A percentile compares a stretch with the other conserved stretches of the same genome.
Conservation (phyloP, 2,797 vertebrate genomes). For the Gadopsis bispinosus region DNA sequence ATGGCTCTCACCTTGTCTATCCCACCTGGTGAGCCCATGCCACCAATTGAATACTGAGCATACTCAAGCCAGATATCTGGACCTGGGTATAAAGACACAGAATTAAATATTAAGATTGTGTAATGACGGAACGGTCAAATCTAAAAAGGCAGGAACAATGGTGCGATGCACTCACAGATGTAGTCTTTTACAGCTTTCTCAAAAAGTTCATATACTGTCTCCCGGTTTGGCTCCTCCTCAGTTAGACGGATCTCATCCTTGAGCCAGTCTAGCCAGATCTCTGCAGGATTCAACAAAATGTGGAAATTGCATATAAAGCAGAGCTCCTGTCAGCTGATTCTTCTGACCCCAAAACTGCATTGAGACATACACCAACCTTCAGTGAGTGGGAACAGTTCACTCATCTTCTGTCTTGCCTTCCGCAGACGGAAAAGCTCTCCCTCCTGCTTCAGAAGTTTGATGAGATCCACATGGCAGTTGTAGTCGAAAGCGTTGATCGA, state of each 20-base stretch:
- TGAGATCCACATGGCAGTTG: conserved; percentile 96
- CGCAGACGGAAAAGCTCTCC: conserved; percentile 90
- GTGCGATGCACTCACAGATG: conserved; percentile 88
- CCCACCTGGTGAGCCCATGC: conserved; percentile 93
- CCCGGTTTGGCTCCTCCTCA: conserved; percentile 87
- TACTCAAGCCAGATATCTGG: conserved; percentile 98
- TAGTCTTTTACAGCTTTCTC: conserved; percentile 95
- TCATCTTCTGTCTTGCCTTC: conserved; percentile 96
- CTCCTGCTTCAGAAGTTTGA: conserved; percentile 94
- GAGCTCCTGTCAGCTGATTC: neutral
- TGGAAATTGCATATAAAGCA: conserved; percentile 13
- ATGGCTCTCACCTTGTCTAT: conserved; percentile 91
- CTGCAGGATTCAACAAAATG: conserved; percentile 75
- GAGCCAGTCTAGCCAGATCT: conserved; percentile 98
- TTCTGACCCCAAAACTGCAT: neutral
- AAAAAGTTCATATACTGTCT: conserved; percentile 94
- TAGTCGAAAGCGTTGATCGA: conserved; percentile 97
- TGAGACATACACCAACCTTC: conserved; percentile 87
- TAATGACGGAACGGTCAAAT: neutral
- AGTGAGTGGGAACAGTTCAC: conserved; percentile 95
- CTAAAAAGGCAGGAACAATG: neutral
- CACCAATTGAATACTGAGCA: conserved; percentile 96
- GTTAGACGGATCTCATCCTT: conserved; percentile 95
- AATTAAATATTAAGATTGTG: neutral
- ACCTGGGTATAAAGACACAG: conserved; percentile 78